Conservation (phyloP, 1,140 invertebrate species). For the Drosophila parvula region DNA sequence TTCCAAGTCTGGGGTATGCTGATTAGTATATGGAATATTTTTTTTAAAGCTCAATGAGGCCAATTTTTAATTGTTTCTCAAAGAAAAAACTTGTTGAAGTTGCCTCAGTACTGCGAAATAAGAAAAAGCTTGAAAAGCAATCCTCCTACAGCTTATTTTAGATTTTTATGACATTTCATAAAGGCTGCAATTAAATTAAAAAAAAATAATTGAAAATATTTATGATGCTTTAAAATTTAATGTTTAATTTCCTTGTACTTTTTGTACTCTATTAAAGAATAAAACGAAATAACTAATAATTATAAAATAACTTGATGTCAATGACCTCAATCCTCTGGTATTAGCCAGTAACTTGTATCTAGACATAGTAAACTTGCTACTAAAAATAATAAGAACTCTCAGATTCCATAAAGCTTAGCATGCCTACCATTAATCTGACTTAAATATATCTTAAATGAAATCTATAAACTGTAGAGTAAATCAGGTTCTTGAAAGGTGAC, state of each 20-base stretch:
- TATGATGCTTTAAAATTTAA: neutral
- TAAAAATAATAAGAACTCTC: neutral
- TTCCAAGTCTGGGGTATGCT: neutral
- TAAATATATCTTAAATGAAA: neutral
- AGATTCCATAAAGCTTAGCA: neutral
- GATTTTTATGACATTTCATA: no score
- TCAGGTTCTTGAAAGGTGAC: no score
- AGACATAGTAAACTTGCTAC: neutral
- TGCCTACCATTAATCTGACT: no score
- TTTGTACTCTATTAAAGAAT: no score
- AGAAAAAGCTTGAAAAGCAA: neutral
- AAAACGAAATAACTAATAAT: neutral
- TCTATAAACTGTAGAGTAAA: neutral
- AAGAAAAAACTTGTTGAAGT: neutral
- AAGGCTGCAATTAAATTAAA: no score
- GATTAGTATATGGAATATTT: constrained; percentile 3
- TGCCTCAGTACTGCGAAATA: neutral
- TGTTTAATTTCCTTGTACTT: no score
- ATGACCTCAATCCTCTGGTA: constrained; percentile 2
- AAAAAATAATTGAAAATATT: no score
- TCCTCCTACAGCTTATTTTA: neutral
- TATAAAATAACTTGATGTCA: constrained; percentile 6
- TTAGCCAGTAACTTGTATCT: neutral
- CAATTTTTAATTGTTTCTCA: neutral
- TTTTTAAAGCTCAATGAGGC: neutral